A percentile compares a stretch with the other conserved stretches of the same genome.
phyloP scores from a whole-genome alignment of 1,140 invertebrate species.

The Drosophila pandora region DNA sequence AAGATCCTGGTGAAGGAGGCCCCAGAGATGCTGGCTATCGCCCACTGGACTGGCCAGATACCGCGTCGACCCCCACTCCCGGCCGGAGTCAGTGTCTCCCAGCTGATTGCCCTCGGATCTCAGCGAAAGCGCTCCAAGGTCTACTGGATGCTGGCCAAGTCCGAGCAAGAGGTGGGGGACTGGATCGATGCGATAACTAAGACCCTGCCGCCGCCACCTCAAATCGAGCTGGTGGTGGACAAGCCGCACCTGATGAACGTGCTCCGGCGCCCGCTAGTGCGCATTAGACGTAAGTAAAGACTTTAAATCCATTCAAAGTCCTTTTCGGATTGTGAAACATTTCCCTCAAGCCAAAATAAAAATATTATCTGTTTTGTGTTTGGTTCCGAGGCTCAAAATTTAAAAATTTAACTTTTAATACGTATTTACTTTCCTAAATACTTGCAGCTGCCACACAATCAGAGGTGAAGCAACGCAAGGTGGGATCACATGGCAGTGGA shows the following conservation, averaged over 20 bases:
- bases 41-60: slow-evolving; percentile 89
- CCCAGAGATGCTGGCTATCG: slow-evolving; percentile 91
- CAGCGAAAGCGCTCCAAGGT: slow-evolving; percentile 85
- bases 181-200: slow-evolving; percentile 90
- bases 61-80: slow-evolving; percentile 89
- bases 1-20: slow-evolving; percentile 88
- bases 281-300: slow-evolving; percentile 86
- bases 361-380: not conserved
- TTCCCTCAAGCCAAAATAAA: not conserved
- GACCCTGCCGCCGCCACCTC: slow-evolving; percentile 86
- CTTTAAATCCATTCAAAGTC: not conserved
- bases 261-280: slow-evolving; percentile 86
- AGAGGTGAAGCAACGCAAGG: slow-evolving; percentile 83
- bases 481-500: slow-evolving; percentile 28
- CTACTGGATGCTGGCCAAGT: slow-evolving; percentile 87
- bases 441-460: slow-evolving; percentile 85
- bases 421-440: not conserved
- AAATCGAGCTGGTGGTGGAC: slow-evolving; percentile 87
- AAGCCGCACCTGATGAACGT: slow-evolving; percentile 86
- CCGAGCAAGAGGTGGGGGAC: slow-evolving; percentile 88
- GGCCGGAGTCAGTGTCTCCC: slow-evolving; percentile 86
- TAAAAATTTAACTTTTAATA: not conserved
- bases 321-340: not conserved
- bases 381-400: not conserved
- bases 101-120: slow-evolving; percentile 89